Conservation (phyloP, 1,140 invertebrate genomes). For the Heterodera schachtii region DNA sequence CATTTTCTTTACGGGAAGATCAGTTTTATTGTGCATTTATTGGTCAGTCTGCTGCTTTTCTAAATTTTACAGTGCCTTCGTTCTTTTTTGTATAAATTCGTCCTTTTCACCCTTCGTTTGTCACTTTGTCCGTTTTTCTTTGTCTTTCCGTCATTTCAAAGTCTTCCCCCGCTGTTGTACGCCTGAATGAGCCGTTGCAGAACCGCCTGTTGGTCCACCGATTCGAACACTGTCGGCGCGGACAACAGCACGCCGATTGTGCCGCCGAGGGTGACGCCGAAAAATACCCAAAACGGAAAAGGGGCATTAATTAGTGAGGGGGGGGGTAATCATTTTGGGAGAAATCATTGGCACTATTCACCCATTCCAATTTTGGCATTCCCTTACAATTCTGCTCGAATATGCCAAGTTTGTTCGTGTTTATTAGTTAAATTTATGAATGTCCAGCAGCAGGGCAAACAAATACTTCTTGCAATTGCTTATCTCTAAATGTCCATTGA, state of each 20-base stretch:
- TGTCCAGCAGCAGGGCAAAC: too few species aligned
- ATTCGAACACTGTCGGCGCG: conserved; percentile 26
- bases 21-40: not conserved
- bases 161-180: conserved; percentile 24
- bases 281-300: conserved; percentile 93
- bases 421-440: too few species aligned
- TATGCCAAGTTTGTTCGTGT: too few species aligned
- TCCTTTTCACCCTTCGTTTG: too few species aligned
- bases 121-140: not conserved
- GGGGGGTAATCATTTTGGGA: too few species aligned
- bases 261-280: conserved; percentile 86
- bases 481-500: too few species aligned
- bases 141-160: not conserved
- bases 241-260: conserved; percentile 72
- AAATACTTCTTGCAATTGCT: too few species aligned
- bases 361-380: too few species aligned
- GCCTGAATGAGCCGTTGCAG: conserved; percentile 26
- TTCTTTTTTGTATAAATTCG: too few species aligned
- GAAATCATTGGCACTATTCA: too few species aligned
- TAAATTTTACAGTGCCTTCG: too few species aligned
- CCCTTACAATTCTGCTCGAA: too few species aligned
- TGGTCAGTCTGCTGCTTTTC: not conserved
- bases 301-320: conserved; percentile 72
- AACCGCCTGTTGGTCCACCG: conserved; percentile 27
- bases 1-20: not conserved